Evolutionary conservation across 2,113 vertebrate genomes (phyloP).

Genomic region (Hypomesus transpacificus): DNA sequence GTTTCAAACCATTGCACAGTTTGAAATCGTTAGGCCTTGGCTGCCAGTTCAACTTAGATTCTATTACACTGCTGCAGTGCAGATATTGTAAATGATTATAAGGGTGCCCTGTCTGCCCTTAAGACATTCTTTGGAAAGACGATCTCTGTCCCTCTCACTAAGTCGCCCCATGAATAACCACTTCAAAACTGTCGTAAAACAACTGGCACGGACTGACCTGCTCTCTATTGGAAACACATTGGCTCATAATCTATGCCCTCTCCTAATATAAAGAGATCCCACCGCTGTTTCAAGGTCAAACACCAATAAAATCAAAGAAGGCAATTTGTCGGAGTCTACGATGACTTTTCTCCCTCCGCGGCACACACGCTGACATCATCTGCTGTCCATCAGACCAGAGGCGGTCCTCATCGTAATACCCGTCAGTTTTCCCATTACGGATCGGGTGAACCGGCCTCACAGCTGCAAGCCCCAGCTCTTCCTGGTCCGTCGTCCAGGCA

Average conservation of each 20-base stretch:
- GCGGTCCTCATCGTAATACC: slow-evolving; percentile 18
- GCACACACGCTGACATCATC: slow-evolving; percentile 40
- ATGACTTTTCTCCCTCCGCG: slow-evolving; percentile 23
- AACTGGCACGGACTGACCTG: slow-evolving; percentile 43
- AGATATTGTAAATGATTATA: slow-evolving; percentile 60
- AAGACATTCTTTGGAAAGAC: slow-evolving; percentile 52
- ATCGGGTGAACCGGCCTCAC: slow-evolving; percentile 1
- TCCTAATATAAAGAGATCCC: slow-evolving; percentile 45
- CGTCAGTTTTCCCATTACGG: slow-evolving; percentile 20
- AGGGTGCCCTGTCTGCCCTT: slow-evolving; percentile 51
- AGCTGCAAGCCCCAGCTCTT: slow-evolving; percentile 33
- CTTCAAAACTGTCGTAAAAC: slow-evolving; percentile 58
- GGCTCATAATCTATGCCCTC: slow-evolving; percentile 56
- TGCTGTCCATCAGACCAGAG: slow-evolving; percentile 23
- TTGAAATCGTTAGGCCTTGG: slow-evolving; percentile 35
- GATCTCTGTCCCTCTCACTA: slow-evolving; percentile 56
- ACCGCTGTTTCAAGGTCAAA: slow-evolving; percentile 61
- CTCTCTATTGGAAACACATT: slow-evolving; percentile 65
- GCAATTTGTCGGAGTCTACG: slow-evolving; percentile 60
- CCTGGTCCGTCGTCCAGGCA: slow-evolving; percentile 23
- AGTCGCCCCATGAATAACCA: slow-evolving; percentile 50
- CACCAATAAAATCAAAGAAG: slow-evolving; percentile 64
- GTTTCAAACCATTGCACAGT: slow-evolving; percentile 37
- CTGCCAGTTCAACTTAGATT: slow-evolving; percentile 50
- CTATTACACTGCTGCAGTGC: slow-evolving; percentile 32